Evolutionary conservation across 2,797 vertebrate species (phyloP).

Genomic region (Enteromius argenteus): DNA sequence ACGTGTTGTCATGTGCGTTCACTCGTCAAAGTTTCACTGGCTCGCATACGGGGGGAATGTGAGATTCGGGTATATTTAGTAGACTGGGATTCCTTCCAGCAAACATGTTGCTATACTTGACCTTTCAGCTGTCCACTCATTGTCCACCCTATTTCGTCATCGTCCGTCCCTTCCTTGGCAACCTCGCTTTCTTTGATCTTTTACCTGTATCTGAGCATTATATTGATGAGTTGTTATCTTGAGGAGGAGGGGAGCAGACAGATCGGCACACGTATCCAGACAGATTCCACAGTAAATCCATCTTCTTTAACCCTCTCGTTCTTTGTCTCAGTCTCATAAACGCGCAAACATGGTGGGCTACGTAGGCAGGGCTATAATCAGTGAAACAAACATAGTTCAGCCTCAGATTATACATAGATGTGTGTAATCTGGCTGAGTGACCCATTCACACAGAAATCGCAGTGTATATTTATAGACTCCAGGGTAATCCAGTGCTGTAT

Average conservation of each 20-base stretch:
- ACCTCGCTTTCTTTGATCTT: conserved; percentile 13
- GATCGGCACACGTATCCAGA: conserved; percentile 18
- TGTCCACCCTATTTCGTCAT: conserved; percentile 58
- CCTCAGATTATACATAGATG: conserved; percentile 41
- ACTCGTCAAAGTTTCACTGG: conserved; percentile 1
- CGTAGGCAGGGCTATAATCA: conserved; percentile 36
- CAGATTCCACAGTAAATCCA: conserved; percentile 33
- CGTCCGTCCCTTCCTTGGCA: neutral
- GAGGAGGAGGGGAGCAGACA: conserved; percentile 1
- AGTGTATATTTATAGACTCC: conserved; percentile 39
- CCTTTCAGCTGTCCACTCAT: conserved; percentile 74
- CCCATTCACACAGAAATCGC: conserved; percentile 31
- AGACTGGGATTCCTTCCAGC: conserved; percentile 72
- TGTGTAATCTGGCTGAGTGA: conserved; percentile 46
- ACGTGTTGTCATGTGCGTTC: neutral
- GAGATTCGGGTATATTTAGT: conserved; percentile 80
- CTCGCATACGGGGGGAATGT: conserved; percentile 58
- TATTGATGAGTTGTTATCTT: conserved; percentile 11
- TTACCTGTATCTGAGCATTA: conserved; percentile 34
- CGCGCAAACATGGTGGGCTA: neutral
- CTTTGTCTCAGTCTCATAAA: conserved; percentile 50
- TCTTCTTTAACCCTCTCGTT: neutral
- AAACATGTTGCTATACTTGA: conserved; percentile 78
- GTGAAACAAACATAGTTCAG: conserved; percentile 17
- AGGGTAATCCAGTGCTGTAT: conserved; percentile 31